Base-by-base conservation (phyloP, 2,797 vertebrate species). In the Clarias pachynema region DNA sequence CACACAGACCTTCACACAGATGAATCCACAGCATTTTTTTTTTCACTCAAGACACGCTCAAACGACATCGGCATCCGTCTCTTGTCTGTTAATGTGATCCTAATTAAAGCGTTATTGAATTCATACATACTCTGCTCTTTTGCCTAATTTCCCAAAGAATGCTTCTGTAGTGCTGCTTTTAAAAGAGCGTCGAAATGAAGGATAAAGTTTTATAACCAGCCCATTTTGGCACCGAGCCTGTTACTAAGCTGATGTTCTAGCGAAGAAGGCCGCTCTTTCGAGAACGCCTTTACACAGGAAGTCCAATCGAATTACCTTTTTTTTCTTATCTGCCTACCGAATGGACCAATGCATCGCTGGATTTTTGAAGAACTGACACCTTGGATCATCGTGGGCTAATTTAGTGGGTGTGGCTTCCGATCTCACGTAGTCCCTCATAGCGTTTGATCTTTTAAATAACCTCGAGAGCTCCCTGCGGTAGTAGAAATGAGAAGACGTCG, bases 1-100 rank as follows among this genome's bases (percentile, higher is more conserved):
- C 72, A 77, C 72, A 77, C 69, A 82, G 49, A 74, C 59, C 82
- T 80, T 79, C 77, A 66, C 68, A 74, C 59, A 80, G 40, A 86
- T 84, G 59, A 84, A 57, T 83, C 59, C 40, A 60, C 44, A 57
- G 31, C 44, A 53, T 40, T 74, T 73, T 66, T 26, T 78, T 75
- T 66, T 26, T 78, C 66, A 29, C 16, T 20, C 31, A 73, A 66
- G 66, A 57, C 44, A 56, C 65, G 0, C 18, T 29, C 15, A 15
- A 31, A 65, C 65, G 40, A 59, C 53, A 70, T 10, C 29, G 6
- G 22, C 14, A 57, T 69, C 49, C 18, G 22, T 37, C 57, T 78
- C 31, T 78, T n/a, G 53, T 70, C 29, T 70, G 53, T 82, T 18
- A 81, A 81, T 69, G 49, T 69, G 22, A 82, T 34, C 59, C 29